phyloP scores from a whole-genome alignment of 1,140 invertebrate genomes.

The Acromyrmex charruanus region DNA sequence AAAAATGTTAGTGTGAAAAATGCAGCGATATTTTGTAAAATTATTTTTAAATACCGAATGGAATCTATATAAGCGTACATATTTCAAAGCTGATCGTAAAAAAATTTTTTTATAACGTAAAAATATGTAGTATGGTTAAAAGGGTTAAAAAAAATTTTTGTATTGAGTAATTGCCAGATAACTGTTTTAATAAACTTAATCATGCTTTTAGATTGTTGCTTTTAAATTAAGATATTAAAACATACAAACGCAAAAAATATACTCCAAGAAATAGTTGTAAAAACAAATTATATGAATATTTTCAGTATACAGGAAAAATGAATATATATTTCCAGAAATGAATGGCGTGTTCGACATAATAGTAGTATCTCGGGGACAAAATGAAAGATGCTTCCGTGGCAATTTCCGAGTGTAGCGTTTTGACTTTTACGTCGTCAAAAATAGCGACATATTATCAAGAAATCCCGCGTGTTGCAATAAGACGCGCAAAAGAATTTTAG shows the following conservation, averaged over 20 bases:
- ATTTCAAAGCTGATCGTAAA: not conserved
- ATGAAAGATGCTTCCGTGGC: conserved; percentile 71
- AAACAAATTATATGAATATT: conserved; percentile 33
- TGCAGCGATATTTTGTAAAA: not conserved
- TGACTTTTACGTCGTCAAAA: conserved; percentile 56
- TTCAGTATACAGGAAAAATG: conserved; percentile 49
- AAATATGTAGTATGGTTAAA: not conserved
- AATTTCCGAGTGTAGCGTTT: conserved; percentile 72
- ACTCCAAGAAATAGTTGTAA: not conserved
- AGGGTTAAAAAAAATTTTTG: too few relatives aligned
- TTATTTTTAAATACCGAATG: not conserved
- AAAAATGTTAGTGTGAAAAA: not conserved
- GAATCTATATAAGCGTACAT: not conserved
- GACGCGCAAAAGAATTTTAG: not conserved
- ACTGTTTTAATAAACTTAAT: not conserved
- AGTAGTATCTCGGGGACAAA: conserved; percentile 41
- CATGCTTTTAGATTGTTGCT: not conserved
- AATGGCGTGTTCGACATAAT: conserved; percentile 47
- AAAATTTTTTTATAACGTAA: too few relatives aligned
- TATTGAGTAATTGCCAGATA: not conserved
- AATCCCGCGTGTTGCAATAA: not conserved
- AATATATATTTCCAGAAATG: conserved; percentile 69
- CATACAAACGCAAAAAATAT: not conserved
- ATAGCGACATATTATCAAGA: conserved; percentile 59
- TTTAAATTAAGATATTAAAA: conserved; percentile 10